Conservation (phyloP, 2,113 vertebrate species). For the Varanus salvator region DNA sequence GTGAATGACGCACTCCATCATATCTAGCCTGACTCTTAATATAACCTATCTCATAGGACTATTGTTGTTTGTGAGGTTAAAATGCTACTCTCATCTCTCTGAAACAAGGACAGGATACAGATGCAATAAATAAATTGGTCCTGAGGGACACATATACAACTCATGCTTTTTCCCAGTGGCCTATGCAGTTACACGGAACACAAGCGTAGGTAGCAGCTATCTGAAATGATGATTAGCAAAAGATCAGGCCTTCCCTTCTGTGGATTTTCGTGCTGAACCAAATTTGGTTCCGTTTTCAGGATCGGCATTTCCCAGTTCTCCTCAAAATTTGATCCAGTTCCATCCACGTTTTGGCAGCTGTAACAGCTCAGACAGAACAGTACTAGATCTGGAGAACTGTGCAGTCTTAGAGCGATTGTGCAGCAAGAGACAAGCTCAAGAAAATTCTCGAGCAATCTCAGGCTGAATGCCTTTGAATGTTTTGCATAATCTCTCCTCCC, state of each 20-base stretch:
- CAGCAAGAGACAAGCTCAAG: neutral
- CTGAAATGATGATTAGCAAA: neutral
- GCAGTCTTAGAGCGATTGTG: neutral
- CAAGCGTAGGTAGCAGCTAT: neutral
- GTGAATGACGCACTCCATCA: neutral
- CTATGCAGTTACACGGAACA: neutral
- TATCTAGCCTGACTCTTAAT: neutral
- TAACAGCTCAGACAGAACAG: neutral
- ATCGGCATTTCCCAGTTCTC: neutral
- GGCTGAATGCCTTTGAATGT: too few species aligned
- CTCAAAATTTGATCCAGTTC: neutral
- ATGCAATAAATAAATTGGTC: neutral
- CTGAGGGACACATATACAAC: neutral
- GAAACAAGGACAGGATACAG: neutral
- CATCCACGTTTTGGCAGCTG: neutral
- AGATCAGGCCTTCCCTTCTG: neutral
- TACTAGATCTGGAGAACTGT: neutral
- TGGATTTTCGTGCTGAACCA: neutral
- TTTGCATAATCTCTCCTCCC: too few species aligned
- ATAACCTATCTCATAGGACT: neutral
- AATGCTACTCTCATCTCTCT: slow-evolving; percentile 1
- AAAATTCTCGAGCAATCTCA: neutral
- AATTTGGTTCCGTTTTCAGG: neutral
- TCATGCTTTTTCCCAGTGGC: neutral
- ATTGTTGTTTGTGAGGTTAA: slow-evolving; percentile 2